Conservation (phyloP, 2,797 vertebrate genomes). For the Gallinago solitaria region DNA sequence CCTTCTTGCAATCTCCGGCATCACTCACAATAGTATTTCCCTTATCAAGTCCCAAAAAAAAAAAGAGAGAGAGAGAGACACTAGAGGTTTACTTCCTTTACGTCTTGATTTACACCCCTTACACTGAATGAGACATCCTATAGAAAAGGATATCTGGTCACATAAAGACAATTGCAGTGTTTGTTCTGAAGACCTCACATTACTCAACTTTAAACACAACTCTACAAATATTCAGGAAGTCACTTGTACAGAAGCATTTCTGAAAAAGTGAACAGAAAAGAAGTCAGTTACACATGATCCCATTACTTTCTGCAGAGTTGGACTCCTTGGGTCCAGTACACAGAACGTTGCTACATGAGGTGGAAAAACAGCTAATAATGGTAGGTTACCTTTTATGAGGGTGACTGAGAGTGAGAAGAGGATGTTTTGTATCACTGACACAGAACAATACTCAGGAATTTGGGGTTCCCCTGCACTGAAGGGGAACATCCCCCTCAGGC, state of each 20-base stretch:
- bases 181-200: not conserved
- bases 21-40: not conserved
- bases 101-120: not conserved
- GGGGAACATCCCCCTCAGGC: not conserved
- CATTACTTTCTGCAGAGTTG: not conserved
- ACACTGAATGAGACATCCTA: not conserved
- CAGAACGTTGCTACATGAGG: not conserved
- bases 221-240: not conserved
- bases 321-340: not conserved
- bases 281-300: not conserved
- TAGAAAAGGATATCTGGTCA: not conserved
- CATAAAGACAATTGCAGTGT: not conserved
- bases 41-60: not conserved
- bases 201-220: not conserved
- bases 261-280: not conserved
- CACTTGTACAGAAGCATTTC: not conserved
- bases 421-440: not conserved
- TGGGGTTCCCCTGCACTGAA: not conserved
- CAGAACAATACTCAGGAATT: not conserved
- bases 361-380: not conserved
- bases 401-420: not conserved
- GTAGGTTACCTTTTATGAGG: rapidly evolving
- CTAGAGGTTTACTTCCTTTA: not conserved
- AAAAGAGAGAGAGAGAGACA: not conserved
- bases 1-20: not conserved